These are phyloP conservation scores for Stomorhina lunata DNA, from an alignment of 2,888 invertebrate genomes.

Conservation along the genomic window DNA sequence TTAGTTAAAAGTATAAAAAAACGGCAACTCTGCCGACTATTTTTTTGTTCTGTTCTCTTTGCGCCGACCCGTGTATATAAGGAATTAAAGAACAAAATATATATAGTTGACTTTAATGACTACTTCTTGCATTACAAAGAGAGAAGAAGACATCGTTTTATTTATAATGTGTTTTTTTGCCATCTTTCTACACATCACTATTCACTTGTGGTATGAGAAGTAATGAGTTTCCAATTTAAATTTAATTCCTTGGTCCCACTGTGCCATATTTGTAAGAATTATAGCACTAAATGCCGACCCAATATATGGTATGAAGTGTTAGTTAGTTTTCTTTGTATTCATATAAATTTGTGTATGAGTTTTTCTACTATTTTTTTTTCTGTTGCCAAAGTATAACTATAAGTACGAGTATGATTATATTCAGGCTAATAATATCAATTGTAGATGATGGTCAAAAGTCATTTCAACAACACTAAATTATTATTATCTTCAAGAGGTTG, in stretches of 20 bases:
- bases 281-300: neutral
- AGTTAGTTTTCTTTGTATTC: constrained; percentile 42
- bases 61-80: too few relatives aligned
- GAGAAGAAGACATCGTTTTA: too few relatives aligned
- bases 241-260: neutral
- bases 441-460: constrained; percentile 81
- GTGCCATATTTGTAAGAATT: neutral
- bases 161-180: too few relatives aligned
- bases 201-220: too few relatives aligned
- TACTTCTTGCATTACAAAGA: too few relatives aligned
- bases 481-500: constrained; percentile 81
- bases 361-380: neutral
- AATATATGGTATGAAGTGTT: neutral
- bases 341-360: neutral
- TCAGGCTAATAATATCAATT: constrained; percentile 77
- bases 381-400: constrained; percentile 32
- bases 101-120: too few relatives aligned
- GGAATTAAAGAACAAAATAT: too few relatives aligned
- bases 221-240: too few relatives aligned
- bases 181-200: too few relatives aligned
- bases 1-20: too few relatives aligned
- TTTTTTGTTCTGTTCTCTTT: too few relatives aligned
- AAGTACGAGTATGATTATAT: constrained; percentile 54
- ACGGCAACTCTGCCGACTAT: too few relatives aligned
- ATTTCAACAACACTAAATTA: constrained; percentile 81